Conservation (phyloP, 2,888 invertebrate species). For the Synergus laeviventris region DNA sequence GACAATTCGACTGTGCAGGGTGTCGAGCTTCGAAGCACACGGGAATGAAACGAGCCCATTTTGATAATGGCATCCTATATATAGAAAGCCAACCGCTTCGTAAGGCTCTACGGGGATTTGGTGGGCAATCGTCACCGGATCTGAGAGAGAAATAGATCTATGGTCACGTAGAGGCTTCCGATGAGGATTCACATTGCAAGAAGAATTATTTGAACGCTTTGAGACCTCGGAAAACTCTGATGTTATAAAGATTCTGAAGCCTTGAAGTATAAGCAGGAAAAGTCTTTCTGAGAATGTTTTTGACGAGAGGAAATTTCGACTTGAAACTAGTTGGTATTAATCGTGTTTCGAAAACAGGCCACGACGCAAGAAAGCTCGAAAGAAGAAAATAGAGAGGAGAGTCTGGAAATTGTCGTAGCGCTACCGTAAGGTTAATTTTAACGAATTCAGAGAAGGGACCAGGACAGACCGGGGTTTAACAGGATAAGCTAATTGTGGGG, state of each 20-base stretch:
- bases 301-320: constrained; percentile 10
- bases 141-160: constrained; percentile 59
- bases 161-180: constrained; percentile 43
- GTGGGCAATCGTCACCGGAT: constrained; percentile 68
- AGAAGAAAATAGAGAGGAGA: constrained; percentile 56
- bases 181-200: constrained; percentile 16
- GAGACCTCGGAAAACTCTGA: neutral
- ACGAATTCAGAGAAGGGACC: constrained; percentile 72
- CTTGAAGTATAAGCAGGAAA: too few species aligned
- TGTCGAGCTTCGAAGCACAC: constrained; percentile 57
- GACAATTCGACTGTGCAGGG: constrained; percentile 48
- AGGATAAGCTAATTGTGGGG: constrained; percentile 76
- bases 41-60: constrained; percentile 72
- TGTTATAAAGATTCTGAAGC: too few species aligned
- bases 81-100: constrained; percentile 66
- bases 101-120: constrained; percentile 73
- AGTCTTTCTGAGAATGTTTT: neutral
- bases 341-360: constrained; percentile 60
- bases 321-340: constrained; percentile 46
- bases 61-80: constrained; percentile 72
- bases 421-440: constrained; percentile 70
- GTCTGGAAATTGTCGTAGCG: constrained; percentile 64
- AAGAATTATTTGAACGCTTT: neutral
- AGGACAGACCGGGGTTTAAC: constrained; percentile 72
- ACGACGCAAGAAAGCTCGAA: constrained; percentile 53